Base-by-base conservation (phyloP, 1,140 invertebrate species). In the Metaphire vulgaris region DNA sequence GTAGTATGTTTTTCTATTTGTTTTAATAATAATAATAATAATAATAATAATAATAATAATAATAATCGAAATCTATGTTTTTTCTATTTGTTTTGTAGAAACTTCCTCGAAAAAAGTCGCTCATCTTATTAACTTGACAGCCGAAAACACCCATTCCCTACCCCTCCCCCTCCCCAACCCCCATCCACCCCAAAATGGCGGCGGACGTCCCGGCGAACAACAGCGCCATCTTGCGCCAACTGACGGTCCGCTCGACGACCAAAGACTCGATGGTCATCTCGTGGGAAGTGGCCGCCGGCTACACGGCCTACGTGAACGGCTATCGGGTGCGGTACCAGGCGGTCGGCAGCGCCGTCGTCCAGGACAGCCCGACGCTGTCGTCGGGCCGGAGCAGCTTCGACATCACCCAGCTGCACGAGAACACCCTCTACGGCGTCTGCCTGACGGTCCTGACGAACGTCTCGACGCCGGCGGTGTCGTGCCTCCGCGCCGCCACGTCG, bases 401-500 rank as follows among this genome's bases (percentile, higher is more conserved):
- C 72, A 73, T 73, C 72, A 73, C 32, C 26, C 33, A 64, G n/a
- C 72, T 73, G 33, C 72, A 73, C 33, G 72, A 73, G 34, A 73
- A 73, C 72, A 73, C 72, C 0, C 2, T 73, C 33, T 73, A 73
- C 41, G 72, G 56, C 1, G 34, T 73, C 33, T 73, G 72, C 33
- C 26, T 73, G 31, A 56, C 16, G 34, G 72, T 41, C 33, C 21
- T 74, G 0, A 74, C 64, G 26, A 34, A 21, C 31, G 72, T 74
- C n/a, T 21, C 26, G 16, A 31, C 32, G 2, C 56, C 31, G 2
- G n/a, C 14, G 16, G 33, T 34, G 33, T 32, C 74, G 21, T 78
- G 77, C 68, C 76, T 78, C 67, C n/a, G 29, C 14, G 74, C 68
- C 15, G 56, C 73, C 33, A 78, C 77, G 12, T 66, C 77, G 16